Evolutionary conservation across 2,888 invertebrate species (phyloP).

Genomic region (Amphipoea oculea): DNA sequence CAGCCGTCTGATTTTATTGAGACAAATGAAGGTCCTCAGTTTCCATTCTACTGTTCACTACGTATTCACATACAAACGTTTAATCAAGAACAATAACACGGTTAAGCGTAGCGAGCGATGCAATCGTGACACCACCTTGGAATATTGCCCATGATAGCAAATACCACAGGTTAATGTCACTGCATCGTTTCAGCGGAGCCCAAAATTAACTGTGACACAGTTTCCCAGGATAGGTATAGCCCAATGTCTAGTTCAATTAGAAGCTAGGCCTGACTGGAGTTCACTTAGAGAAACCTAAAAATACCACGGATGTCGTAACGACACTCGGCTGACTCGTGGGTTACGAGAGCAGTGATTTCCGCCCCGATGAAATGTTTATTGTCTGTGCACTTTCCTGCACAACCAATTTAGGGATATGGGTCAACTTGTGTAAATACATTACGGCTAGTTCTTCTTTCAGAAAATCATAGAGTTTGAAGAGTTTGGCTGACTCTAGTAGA

Average conservation of each 20-base stretch:
- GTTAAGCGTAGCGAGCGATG: constrained; percentile 49
- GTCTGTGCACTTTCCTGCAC: constrained; percentile 51
- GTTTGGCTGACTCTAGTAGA: constrained; percentile 5
- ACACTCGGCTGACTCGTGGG: constrained; percentile 49
- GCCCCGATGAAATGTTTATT: constrained; percentile 68
- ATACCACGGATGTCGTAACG: constrained; percentile 53
- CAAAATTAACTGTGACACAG: constrained; percentile 76
- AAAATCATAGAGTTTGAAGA: constrained; percentile 2
- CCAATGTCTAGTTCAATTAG: constrained; percentile 87
- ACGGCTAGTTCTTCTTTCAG: constrained; percentile 24
- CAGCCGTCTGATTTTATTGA: not conserved
- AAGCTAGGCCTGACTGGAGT: constrained; percentile 41
- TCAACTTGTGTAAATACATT: constrained; percentile 51
- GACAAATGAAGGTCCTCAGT: constrained; percentile 8
- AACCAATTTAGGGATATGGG: constrained; percentile 61
- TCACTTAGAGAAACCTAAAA: constrained; percentile 25
- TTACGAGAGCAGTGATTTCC: constrained; percentile 57
- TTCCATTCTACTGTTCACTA: constrained; percentile 1
- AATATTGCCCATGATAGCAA: constrained; percentile 78
- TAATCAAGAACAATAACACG: constrained; percentile 56
- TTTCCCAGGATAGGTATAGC: constrained; percentile 73
- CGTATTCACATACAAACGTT: constrained; percentile 42
- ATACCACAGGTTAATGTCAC: constrained; percentile 71
- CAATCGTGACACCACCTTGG: constrained; percentile 75
- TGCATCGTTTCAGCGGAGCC: constrained; percentile 67